phyloP scores from a whole-genome alignment of 1,140 invertebrate genomes.

The Alviniconcha marisindica region DNA sequence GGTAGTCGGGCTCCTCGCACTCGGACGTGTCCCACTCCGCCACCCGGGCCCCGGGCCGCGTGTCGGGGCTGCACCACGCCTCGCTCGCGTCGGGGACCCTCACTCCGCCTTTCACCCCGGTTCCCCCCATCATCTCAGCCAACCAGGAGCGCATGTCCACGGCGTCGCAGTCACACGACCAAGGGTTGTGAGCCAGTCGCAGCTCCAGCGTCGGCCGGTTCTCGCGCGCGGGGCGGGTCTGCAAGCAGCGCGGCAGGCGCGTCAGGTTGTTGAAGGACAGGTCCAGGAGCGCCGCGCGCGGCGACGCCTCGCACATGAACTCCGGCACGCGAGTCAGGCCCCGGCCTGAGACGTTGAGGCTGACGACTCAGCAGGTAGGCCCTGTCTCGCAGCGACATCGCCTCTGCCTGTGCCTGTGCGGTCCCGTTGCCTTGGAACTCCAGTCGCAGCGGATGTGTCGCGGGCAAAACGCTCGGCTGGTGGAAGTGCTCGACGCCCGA shows the following conservation, averaged over 20 bases:
- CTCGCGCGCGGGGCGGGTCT: background rate
- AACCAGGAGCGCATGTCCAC: conserved; percentile 29
- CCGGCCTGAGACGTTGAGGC: background rate
- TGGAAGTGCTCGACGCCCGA: background rate
- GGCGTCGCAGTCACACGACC: conserved; percentile 32
- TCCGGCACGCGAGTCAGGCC: background rate
- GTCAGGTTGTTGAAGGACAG: conserved; percentile 31
- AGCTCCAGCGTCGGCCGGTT: conserved; percentile 1
- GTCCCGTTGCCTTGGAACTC: background rate
- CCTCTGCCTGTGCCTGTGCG: background rate
- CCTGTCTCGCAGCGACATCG: background rate
- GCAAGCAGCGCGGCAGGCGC: conserved; percentile 24
- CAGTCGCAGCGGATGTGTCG: background rate
- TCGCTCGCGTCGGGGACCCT: background rate
- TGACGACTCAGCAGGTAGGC: conserved; percentile 25
- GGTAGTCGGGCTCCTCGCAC: conserved; percentile 10
- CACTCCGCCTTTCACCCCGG: background rate
- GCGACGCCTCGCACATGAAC: conserved; percentile 21
- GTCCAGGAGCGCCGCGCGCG: conserved; percentile 5
- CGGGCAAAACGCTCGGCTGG: background rate
- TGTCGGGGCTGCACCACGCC: conserved; percentile 6
- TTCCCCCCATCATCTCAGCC: background rate
- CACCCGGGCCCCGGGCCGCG: background rate
- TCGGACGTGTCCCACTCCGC: conserved; percentile 5
- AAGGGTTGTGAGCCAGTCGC: conserved; percentile 27